Evolutionary conservation across 2,113 vertebrate species (phyloP).

Genomic region (Solenodon paradoxus): DNA sequence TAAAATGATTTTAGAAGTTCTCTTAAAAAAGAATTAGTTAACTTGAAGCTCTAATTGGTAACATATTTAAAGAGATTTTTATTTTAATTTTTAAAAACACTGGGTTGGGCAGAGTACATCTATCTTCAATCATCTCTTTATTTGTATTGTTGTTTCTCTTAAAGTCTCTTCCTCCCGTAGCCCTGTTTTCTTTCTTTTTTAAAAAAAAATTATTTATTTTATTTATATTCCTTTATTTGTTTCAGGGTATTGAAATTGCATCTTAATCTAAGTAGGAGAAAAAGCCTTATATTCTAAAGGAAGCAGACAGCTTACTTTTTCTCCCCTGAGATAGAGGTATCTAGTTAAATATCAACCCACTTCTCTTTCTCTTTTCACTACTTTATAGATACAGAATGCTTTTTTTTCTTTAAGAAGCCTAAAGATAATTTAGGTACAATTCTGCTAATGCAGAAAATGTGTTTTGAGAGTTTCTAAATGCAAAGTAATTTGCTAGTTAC

Average conservation of each 20-base stretch:
- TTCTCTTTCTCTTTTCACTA: not conserved
- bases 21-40: not conserved
- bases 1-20: not conserved
- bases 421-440: not conserved
- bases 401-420: not conserved
- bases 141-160: not conserved
- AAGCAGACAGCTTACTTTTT: not conserved
- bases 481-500: not conserved
- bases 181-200: too few relatives aligned
- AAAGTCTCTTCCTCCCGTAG: not conserved
- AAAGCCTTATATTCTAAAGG: too few relatives aligned
- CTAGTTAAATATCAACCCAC: not conserved
- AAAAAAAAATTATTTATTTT: too few relatives aligned
- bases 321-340: not conserved
- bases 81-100: not conserved
- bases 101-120: not conserved
- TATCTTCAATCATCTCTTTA: not conserved
- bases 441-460: slow-evolving; percentile 25
- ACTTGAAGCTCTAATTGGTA: not conserved
- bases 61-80: not conserved
- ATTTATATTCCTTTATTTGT: too few relatives aligned
- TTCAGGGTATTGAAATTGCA: too few relatives aligned
- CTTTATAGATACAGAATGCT: not conserved
- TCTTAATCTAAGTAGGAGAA: too few relatives aligned
- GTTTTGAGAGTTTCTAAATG: not conserved